Percentiles rank a stretch among this genome's conserved stretches.
phyloP scores from a whole-genome alignment of 2,113 vertebrate genomes.

The Eptesicus fuscus region DNA sequence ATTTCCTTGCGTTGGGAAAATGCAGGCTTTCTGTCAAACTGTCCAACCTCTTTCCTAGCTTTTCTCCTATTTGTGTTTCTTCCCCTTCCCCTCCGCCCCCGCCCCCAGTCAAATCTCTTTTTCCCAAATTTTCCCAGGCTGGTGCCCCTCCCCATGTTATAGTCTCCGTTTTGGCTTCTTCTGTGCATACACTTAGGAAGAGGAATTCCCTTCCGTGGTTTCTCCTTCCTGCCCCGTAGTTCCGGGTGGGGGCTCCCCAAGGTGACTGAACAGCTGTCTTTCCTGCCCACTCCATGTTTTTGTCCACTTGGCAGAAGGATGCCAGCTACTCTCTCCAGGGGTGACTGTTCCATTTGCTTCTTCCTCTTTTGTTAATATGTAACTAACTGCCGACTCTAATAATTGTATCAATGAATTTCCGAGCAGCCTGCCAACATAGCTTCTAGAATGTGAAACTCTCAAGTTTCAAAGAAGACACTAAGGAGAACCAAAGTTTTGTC shows the following conservation, averaged over 20 bases:
- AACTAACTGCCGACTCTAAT: not conserved
- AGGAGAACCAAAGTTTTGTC: not conserved
- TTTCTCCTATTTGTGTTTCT: no score
- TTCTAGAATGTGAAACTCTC: not conserved
- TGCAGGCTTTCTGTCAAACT: not conserved
- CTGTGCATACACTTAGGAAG: not conserved
- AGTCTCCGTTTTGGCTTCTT: not conserved
- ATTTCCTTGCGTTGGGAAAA: not conserved
- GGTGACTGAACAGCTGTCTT: not conserved
- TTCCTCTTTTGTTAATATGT: not conserved
- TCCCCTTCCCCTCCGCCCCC: no score
- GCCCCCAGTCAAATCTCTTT: no score
- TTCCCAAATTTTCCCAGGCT: not conserved
- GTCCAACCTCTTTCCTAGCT: no score
- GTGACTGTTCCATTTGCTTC: not conserved
- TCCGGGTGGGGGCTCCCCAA: not conserved
- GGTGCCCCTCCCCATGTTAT: not conserved
- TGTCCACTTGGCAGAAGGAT: not conserved
- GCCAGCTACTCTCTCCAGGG: not conserved
- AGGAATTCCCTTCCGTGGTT: not conserved
- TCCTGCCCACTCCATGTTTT: not conserved
- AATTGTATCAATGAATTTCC: not conserved
- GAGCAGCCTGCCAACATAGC: not conserved
- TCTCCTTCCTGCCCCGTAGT: not conserved
- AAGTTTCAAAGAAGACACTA: not conserved